Evolutionary conservation across 2,113 vertebrate genomes (phyloP), one percentile per base, ranked within the genome.

Genomic region (Pipra filicauda): DNA sequence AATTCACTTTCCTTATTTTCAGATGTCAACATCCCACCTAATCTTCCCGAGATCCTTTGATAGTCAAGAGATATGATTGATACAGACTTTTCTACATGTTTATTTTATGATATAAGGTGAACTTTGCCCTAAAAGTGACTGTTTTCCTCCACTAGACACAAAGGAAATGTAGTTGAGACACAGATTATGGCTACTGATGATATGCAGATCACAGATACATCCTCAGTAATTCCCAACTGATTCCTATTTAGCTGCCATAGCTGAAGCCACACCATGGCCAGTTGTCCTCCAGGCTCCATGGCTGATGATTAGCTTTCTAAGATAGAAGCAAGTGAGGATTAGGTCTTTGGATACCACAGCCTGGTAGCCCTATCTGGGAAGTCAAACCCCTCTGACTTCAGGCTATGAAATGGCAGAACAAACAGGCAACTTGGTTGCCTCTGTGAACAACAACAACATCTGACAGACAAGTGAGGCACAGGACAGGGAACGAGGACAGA

Each of bases 191-290:
- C n/a, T 62, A 22, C 27, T 46, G 37, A 12, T 72, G 49, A 13
- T 41, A 8, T 33, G 31, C 6, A 80, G 67, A 58, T 16, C 35
- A 58, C 5, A 64, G 13, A 12, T 17, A 26, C 0, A 0, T 69
- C 62, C 54, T 69, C 44, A n/a, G 39, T 27, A 14, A 5, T 10
- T 62, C 48, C 22, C 23, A 77, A 6, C 23, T 87, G 11, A 8
- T 58, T 76, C 43, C 46, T 4, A 0, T 59, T 74, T 51, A 51
- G 7, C 55, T 65, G 8, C 41, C 62, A 21, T 6, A 35, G 51
- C 35, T 69, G 66, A 75, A 82, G 71, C 12, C 5, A 0, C 49
- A 33, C 22, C 10, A 10, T 41, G 31, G 46, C 49, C 44, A n/a
- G 17, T 20, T 44, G 20, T 87, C 20, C 44, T 41, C 43, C 52